A percentile compares a stretch with the other conserved stretches of the same genome.
Conservation (phyloP, 1,140 invertebrate species). For the Tenebrio molitor region DNA sequence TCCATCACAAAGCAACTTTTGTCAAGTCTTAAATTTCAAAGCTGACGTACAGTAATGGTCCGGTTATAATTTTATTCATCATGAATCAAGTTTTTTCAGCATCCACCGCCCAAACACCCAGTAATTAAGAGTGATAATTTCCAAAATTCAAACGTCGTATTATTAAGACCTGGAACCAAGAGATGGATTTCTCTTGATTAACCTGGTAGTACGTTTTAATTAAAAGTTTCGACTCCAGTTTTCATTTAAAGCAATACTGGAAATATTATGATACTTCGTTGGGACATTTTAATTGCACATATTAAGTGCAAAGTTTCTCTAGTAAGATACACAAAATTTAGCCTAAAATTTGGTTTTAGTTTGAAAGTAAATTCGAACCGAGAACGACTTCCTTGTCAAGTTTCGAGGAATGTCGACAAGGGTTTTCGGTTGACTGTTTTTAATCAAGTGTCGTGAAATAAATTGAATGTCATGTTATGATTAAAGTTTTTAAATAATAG, state of each 20-base stretch:
- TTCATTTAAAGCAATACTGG: conserved; percentile 20
- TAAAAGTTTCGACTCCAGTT: conserved; percentile 28
- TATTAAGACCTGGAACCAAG: background rate
- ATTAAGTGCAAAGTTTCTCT: conserved; percentile 25
- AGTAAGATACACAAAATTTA: conserved; percentile 27
- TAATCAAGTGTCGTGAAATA: conserved; percentile 32
- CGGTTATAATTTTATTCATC: too few species aligned
- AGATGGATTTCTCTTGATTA: conserved; percentile 4
- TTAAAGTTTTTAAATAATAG: conserved; percentile 29
- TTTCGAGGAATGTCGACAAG: conserved; percentile 1
- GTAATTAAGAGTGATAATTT: too few species aligned
- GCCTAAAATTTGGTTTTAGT: conserved; percentile 19
- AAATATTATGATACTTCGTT: background rate
- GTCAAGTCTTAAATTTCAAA: too few species aligned
- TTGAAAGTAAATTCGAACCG: conserved; percentile 15
- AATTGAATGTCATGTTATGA: conserved; percentile 39
- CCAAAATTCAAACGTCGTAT: background rate
- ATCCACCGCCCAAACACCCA: too few species aligned
- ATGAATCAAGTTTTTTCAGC: too few species aligned
- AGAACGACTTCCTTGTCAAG: conserved; percentile 4
- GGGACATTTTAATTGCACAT: conserved; percentile 26
- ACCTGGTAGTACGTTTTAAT: conserved; percentile 12
- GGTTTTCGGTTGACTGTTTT: conserved; percentile 20
- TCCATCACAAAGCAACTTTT: too few species aligned
- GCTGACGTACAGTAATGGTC: too few species aligned